Conservation (phyloP, 2,113 vertebrate genomes). For the Kryptolebias marmoratus region DNA sequence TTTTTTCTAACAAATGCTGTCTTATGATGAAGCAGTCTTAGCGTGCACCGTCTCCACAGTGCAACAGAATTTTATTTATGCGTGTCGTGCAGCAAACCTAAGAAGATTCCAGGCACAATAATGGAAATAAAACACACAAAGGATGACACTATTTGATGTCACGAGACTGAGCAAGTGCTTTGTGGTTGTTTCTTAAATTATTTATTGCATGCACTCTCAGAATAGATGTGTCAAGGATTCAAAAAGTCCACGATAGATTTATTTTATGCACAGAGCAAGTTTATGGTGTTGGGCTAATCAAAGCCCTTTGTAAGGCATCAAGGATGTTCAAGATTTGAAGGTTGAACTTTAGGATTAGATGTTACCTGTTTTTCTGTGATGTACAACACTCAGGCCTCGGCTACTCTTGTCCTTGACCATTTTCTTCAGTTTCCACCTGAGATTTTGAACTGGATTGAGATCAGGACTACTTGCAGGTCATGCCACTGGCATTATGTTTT, state of each 20-base stretch:
- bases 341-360: slow-evolving; percentile 14
- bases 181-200: background rate
- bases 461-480: no score
- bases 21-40: background rate
- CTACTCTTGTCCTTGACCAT: no score
- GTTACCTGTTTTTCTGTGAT: slow-evolving; percentile 13
- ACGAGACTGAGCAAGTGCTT: background rate
- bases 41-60: background rate
- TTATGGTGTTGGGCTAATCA: slow-evolving; percentile 9
- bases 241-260: slow-evolving; percentile 29
- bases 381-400: background rate
- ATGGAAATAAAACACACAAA: background rate
- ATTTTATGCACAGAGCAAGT: slow-evolving; percentile 5
- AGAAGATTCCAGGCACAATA: background rate
- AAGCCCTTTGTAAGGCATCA: slow-evolving; percentile 21
- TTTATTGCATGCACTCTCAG: slow-evolving; percentile 21
- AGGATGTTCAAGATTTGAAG: slow-evolving; percentile 19
- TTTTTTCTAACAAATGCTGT: no score
- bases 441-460: no score
- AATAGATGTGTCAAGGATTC: slow-evolving; percentile 37
- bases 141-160: background rate
- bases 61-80: background rate
- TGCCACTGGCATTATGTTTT: no score
- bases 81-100: background rate
- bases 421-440: background rate